phyloP scores from a whole-genome alignment of 2,888 invertebrate genomes.

The Rhamnusium bicolor region DNA sequence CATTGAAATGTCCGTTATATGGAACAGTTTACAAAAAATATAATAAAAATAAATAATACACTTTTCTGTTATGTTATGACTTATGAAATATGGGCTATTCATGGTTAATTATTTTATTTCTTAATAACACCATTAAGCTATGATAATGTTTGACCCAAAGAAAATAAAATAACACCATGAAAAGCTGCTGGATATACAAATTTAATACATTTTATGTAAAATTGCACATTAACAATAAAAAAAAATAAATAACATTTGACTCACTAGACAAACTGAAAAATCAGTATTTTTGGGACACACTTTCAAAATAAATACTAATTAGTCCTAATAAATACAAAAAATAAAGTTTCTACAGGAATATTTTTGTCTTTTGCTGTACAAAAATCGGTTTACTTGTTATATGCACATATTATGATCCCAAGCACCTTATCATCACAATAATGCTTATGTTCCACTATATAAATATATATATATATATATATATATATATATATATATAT shows the following conservation, averaged over 20 bases:
- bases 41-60: constrained; percentile 31
- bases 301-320: constrained; percentile 37
- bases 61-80: background rate
- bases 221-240: constrained; percentile 32
- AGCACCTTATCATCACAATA: constrained; percentile 70
- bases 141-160: background rate
- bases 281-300: constrained; percentile 15
- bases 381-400: constrained; percentile 49
- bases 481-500: no score
- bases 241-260: constrained; percentile 29
- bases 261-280: constrained; percentile 18
- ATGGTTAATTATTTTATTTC: background rate
- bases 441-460: constrained; percentile 69
- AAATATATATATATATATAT: no score
- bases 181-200: background rate
- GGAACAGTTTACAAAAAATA: constrained; percentile 30
- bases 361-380: constrained; percentile 35
- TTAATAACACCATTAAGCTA: background rate
- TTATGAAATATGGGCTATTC: background rate
- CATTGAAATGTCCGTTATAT: constrained; percentile 15
- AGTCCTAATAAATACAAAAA: constrained; percentile 36
- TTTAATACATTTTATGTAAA: constrained; percentile 32
- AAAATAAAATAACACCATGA: background rate
- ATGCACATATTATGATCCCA: constrained; percentile 67
- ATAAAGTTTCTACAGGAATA: constrained; percentile 34